Evolutionary conservation across 2,888 invertebrate species (phyloP).

Genomic region (Orthosia gothica): DNA sequence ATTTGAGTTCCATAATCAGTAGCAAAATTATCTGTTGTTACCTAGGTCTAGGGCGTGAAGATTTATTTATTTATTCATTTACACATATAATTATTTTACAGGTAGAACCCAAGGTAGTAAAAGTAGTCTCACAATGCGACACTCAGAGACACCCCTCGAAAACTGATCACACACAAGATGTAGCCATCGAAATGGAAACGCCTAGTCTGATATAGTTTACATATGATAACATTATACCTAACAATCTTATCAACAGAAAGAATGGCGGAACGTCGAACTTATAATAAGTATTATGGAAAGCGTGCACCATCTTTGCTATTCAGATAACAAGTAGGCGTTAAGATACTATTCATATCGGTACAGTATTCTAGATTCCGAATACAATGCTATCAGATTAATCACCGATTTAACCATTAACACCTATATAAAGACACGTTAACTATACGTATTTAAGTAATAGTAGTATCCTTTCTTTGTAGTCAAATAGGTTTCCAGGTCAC

Average conservation of each 20-base stretch:
- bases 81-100: no score
- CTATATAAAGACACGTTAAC: background rate
- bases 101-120: no score
- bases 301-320: background rate
- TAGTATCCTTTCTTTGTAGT: background rate
- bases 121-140: no score
- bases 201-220: background rate
- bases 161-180: no score
- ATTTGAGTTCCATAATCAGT: background rate
- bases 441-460: background rate
- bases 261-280: background rate
- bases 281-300: background rate
- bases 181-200: background rate
- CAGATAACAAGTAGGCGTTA: conserved; percentile 16
- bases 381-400: conserved; percentile 19
- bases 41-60: no score
- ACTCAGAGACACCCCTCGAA: no score
- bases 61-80: no score
- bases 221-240: background rate
- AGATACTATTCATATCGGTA: conserved; percentile 11
- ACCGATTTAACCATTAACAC: conserved; percentile 22
- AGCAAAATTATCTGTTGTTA: background rate
- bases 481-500: background rate
- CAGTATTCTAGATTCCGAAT: conserved; percentile 14
- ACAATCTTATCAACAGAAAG: conserved; percentile 6